A percentile compares a stretch with the other conserved stretches of the same genome.
These are phyloP conservation scores for Scophthalmus maximus DNA, from an alignment of 2,113 vertebrate genomes.

Conservation along the genomic window DNA sequence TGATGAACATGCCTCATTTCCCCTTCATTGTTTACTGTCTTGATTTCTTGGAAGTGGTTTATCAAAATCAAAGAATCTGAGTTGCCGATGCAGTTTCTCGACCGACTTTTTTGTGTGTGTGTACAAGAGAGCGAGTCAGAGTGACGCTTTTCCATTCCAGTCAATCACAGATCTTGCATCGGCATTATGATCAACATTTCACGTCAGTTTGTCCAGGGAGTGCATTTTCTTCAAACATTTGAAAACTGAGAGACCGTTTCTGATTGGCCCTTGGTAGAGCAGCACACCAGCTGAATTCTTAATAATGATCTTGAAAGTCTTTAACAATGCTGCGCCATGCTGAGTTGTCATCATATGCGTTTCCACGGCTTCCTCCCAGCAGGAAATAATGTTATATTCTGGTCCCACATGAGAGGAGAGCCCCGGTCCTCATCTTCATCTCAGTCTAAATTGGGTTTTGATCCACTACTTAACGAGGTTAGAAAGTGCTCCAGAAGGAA, in stretches of 20 bases:
- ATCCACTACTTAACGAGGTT: neutral
- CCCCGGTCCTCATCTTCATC: neutral
- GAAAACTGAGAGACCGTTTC: too few species aligned
- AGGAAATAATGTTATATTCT: constrained; percentile 13
- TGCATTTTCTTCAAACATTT: too few species aligned
- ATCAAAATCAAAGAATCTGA: constrained; percentile 15
- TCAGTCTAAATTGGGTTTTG: neutral
- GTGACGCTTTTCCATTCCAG: too few species aligned
- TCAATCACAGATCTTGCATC: too few species aligned
- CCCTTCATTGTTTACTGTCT: constrained; percentile 5
- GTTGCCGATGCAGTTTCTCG: too few species aligned
- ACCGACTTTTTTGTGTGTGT: too few species aligned
- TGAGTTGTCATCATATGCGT: neutral
- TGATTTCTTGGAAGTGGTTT: constrained; percentile 2
- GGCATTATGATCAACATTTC: too few species aligned
- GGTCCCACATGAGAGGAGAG: neutral
- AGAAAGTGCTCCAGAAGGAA: neutral
- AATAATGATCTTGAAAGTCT: constrained; percentile 4
- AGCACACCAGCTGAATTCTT: neutral
- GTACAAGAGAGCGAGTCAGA: too few species aligned
- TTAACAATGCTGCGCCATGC: neutral
- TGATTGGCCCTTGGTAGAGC: too few species aligned
- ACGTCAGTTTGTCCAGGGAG: too few species aligned
- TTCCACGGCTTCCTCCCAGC: neutral
- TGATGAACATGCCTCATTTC: constrained; percentile 18